Percentiles rank a stretch among this genome's conserved stretches.
Evolutionary conservation across 2,113 vertebrate genomes (phyloP).

Genomic region (Sinocyclocheilus anophthalmus): DNA sequence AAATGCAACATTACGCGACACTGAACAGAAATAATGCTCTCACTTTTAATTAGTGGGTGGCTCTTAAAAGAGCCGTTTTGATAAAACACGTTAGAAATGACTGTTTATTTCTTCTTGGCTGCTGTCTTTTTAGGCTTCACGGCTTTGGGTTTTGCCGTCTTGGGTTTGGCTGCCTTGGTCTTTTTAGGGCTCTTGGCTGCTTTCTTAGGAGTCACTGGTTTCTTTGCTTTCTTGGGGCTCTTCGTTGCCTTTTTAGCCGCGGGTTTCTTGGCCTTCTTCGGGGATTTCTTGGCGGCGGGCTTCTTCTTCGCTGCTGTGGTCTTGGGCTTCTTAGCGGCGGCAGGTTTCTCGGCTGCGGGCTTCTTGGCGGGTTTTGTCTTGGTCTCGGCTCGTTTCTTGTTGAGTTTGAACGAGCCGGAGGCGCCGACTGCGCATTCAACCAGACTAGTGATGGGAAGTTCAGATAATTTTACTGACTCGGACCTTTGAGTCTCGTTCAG

Average conservation of each 20-base stretch:
- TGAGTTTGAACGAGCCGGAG: background rate
- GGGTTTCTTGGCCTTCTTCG: conserved; percentile 4
- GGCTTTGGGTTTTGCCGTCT: too few species aligned
- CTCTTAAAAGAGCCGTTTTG: conserved; percentile 31
- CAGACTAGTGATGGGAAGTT: too few species aligned
- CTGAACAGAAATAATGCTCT: background rate
- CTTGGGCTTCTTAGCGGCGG: background rate
- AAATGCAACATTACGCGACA: too few species aligned
- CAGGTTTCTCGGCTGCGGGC: background rate
- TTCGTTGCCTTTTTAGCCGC: background rate
- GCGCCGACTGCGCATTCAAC: too few species aligned
- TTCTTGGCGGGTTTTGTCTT: conserved; percentile 17
- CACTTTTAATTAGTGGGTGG: background rate
- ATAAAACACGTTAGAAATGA: background rate
- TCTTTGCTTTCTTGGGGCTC: background rate
- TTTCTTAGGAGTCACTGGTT: background rate
- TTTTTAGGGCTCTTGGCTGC: conserved; percentile 4
- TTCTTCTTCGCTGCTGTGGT: background rate
- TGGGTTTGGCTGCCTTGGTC: background rate
- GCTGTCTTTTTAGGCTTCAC: background rate
- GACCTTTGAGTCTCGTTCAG: too few species aligned
- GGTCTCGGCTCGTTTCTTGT: background rate
- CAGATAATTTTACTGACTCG: too few species aligned
- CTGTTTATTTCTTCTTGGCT: background rate
- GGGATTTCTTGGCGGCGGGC: background rate